Percentiles rank a stretch among this genome's conserved stretches.
phyloP scores from a whole-genome alignment of 2,888 invertebrate species.

The Cryptus viduatorius region DNA sequence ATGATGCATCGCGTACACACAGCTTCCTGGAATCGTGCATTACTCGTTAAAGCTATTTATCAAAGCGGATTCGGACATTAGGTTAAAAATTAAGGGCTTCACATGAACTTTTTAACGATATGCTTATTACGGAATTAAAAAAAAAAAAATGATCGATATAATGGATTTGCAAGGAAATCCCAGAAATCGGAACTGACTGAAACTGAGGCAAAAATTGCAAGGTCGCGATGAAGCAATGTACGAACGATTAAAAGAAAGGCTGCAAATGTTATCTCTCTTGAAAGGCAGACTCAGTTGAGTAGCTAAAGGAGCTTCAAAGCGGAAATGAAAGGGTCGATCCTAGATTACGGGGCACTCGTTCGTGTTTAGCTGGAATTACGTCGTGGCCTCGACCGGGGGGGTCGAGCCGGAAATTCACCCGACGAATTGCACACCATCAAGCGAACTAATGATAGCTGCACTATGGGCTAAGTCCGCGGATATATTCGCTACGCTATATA shows the following conservation, averaged over 20 bases:
- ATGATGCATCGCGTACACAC: slow-evolving; percentile 28
- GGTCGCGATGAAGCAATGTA: neutral
- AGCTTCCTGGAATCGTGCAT: slow-evolving; percentile 11
- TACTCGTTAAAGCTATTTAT: neutral
- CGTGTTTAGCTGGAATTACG: slow-evolving; percentile 78
- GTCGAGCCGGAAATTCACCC: slow-evolving; percentile 78
- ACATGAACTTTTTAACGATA: too few relatives aligned
- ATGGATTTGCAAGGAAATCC: too few relatives aligned
- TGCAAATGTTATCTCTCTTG: slow-evolving; percentile 2
- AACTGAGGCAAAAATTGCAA: neutral
- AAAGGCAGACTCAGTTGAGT: slow-evolving; percentile 42
- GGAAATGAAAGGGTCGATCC: slow-evolving; percentile 70
- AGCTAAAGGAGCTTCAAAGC: slow-evolving; percentile 42
- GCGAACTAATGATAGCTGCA: slow-evolving; percentile 67
- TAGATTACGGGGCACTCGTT: slow-evolving; percentile 67
- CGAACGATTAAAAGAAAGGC: slow-evolving; percentile 18
- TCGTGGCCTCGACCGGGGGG: slow-evolving; percentile 72
- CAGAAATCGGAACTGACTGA: too few relatives aligned
- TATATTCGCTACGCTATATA: slow-evolving; percentile 25
- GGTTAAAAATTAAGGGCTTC: too few relatives aligned
- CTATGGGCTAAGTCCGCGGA: slow-evolving; percentile 23
- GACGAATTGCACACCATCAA: slow-evolving; percentile 74
- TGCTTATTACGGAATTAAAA: neutral
- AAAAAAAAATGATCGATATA: neutral
- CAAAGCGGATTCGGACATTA: neutral